Evolutionary conservation across 1,140 invertebrate species (phyloP).

Genomic region (Cherax destructor): DNA sequence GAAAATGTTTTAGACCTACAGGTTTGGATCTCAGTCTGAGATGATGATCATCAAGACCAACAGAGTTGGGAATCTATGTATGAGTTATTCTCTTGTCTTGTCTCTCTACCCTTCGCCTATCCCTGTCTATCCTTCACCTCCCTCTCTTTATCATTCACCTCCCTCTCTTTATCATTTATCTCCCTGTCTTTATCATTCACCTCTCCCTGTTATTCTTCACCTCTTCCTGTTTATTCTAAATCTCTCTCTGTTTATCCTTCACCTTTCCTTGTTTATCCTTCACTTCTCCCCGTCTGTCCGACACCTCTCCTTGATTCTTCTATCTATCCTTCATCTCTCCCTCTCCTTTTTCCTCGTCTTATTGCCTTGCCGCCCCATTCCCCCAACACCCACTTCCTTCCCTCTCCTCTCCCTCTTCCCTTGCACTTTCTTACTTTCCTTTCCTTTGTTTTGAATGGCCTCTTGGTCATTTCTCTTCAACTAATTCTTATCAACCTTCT

Average conservation of each 20-base stretch:
- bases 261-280: neutral
- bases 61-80: too few relatives aligned
- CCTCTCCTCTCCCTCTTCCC: neutral
- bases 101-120: neutral
- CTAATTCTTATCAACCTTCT: neutral
- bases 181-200: too few relatives aligned
- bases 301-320: too few relatives aligned
- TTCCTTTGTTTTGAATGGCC: neutral
- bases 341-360: too few relatives aligned
- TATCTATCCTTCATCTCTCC: neutral
- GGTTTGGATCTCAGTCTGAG: too few relatives aligned
- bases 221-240: too few relatives aligned
- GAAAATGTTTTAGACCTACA: too few relatives aligned
- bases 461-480: neutral
- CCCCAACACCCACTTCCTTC: neutral
- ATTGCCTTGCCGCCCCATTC: neutral
- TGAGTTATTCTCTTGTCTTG: neutral
- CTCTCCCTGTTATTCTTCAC: neutral
- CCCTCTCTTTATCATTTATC: too few relatives aligned
- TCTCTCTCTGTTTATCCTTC: neutral
- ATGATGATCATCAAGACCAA: too few relatives aligned
- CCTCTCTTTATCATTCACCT: too few relatives aligned
- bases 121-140: neutral
- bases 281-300: neutral
- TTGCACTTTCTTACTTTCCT: neutral